These are phyloP conservation scores for Pelvicachromis taeniatus DNA, from an alignment of 2,113 vertebrate genomes.

Conservation along the genomic window DNA sequence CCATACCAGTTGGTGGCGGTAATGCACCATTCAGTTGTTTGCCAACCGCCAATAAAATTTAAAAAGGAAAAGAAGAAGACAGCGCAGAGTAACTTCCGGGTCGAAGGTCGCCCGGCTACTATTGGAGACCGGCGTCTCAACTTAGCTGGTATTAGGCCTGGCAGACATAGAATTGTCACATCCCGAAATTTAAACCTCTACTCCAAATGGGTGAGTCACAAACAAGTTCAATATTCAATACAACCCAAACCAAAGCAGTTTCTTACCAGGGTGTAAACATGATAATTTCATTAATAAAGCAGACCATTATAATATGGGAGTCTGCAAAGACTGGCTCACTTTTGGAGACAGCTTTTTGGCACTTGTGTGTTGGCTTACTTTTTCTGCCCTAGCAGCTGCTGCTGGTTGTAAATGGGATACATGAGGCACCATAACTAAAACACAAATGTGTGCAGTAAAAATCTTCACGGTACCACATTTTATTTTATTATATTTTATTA, in stretches of 20 bases:
- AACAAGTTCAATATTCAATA: background rate
- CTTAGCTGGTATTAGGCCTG: no score
- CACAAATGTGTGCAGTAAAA: background rate
- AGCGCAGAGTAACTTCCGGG: no score
- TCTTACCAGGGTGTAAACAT: background rate
- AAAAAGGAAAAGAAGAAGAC: no score
- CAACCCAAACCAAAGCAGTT: background rate
- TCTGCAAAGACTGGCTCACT: background rate
- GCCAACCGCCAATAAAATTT: no score
- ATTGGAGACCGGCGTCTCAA: no score
- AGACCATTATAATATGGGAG: background rate
- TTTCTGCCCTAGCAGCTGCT: background rate
- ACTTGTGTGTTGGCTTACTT: background rate
- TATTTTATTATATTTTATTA: background rate
- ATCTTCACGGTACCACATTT: background rate
- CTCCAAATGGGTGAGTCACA: background rate
- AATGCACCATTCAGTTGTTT: no score
- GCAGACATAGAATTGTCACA: background rate
- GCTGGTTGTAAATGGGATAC: background rate
- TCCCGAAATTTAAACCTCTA: background rate
- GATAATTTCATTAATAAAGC: background rate
- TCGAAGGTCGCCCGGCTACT: no score
- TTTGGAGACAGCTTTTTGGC: background rate
- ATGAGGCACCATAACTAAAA: background rate
- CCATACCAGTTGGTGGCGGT: no score